Percentiles rank a stretch among this genome's conserved stretches.
Conservation (phyloP, 2,888 invertebrate genomes). For the Tachina grossa region DNA sequence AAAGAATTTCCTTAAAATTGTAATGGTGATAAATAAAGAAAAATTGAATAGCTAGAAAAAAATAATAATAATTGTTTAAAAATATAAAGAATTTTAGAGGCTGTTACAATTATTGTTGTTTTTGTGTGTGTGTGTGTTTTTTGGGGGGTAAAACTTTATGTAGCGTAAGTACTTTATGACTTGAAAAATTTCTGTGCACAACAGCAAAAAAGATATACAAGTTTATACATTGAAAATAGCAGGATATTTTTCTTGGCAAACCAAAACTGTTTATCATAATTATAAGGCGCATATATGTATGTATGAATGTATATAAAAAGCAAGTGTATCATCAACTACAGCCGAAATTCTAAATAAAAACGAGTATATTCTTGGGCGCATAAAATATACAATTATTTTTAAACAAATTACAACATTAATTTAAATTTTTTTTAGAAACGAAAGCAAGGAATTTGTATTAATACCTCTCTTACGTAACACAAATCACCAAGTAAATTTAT, state of each 20-base stretch:
- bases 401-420: slow-evolving; percentile 62
- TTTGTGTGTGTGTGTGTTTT: neutral
- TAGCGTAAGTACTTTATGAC: slow-evolving; percentile 78
- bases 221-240: neutral
- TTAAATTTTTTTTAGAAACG: slow-evolving; percentile 39
- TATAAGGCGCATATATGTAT: slow-evolving; percentile 6
- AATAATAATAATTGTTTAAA: slow-evolving; percentile 27
- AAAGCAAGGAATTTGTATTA: slow-evolving; percentile 47
- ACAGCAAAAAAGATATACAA: slow-evolving; percentile 17
- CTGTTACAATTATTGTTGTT: neutral
- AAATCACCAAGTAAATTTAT: slow-evolving; percentile 52
- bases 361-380: slow-evolving; percentile 51
- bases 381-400: neutral
- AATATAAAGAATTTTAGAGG: slow-evolving; percentile 28
- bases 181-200: slow-evolving; percentile 45
- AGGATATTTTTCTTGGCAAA: neutral
- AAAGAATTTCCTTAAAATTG: slow-evolving; percentile 48
- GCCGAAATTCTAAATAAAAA: neutral
- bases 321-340: neutral
- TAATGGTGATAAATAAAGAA: slow-evolving; percentile 4
- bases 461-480: slow-evolving; percentile 43
- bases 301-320: neutral
- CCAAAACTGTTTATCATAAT: slow-evolving; percentile 55
- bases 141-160: slow-evolving; percentile 78
- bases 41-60: slow-evolving; percentile 6